phyloP scores from a whole-genome alignment of 2,888 invertebrate genomes.

The Tuta absoluta region DNA sequence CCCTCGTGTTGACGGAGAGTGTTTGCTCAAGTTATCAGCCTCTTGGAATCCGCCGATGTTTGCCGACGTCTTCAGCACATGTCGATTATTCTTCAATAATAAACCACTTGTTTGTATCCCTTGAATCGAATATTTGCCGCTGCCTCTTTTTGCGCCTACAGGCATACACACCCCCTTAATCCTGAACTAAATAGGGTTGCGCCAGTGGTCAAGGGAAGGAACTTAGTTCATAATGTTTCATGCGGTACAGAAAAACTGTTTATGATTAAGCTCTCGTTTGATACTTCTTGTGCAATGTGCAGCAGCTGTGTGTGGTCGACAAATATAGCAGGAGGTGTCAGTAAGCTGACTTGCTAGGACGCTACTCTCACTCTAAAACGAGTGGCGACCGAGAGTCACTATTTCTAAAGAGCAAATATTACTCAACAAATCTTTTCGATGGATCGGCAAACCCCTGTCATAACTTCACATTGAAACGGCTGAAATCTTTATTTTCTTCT shows the following conservation, averaged over 20 bases:
- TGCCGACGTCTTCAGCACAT: slow-evolving; percentile 10
- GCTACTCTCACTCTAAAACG: too few relatives aligned
- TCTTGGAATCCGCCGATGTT: slow-evolving; percentile 12
- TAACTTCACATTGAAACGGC: slow-evolving; percentile 34
- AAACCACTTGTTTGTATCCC: slow-evolving; percentile 10
- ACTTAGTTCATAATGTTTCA: too few relatives aligned
- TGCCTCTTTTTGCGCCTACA: neutral
- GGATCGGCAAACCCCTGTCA: slow-evolving; percentile 27
- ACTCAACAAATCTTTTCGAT: slow-evolving; percentile 6
- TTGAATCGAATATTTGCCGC: slow-evolving; percentile 3
- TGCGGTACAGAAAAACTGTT: too few relatives aligned
- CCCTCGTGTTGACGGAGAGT: neutral
- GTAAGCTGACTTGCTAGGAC: neutral
- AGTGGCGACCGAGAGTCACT: neutral
- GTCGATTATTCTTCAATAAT: slow-evolving; percentile 4
- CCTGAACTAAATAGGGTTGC: neutral
- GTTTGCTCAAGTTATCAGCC: slow-evolving; percentile 20
- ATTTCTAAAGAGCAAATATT: slow-evolving; percentile 2
- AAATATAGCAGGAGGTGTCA: neutral
- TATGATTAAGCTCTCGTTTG: too few relatives aligned
- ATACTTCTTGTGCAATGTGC: too few relatives aligned
- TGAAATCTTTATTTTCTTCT: slow-evolving; percentile 29
- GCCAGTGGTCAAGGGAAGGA: too few relatives aligned
- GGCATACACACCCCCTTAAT: neutral
- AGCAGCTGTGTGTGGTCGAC: neutral